phyloP scores from a whole-genome alignment of 2,797 vertebrate species.

The Cyprinella venusta region DNA sequence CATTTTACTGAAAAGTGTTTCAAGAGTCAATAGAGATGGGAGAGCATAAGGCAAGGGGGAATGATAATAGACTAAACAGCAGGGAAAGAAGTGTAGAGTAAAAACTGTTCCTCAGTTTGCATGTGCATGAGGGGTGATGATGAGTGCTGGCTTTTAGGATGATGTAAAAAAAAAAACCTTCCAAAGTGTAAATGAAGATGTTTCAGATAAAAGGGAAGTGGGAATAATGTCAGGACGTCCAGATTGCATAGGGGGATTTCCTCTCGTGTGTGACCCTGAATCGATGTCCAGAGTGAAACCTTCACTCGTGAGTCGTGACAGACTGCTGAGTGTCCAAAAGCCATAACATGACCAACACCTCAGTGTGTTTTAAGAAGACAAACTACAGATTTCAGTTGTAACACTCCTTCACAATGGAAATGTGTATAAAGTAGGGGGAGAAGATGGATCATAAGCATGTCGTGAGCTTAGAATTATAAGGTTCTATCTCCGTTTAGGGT shows the following conservation, averaged over 20 bases:
- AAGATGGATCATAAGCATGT: background rate
- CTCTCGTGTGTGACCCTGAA: slow-evolving; percentile 25
- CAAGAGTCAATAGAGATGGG: background rate
- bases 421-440: background rate
- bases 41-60: background rate
- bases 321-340: slow-evolving; percentile 15
- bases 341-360: background rate
- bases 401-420: background rate
- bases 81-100: too few species aligned
- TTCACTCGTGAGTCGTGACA: slow-evolving; percentile 26
- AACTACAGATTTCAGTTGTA: background rate
- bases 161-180: background rate
- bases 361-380: background rate
- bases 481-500: too few species aligned
- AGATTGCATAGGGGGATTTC: slow-evolving; percentile 45
- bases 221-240: background rate
- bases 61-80: background rate
- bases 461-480: too few species aligned
- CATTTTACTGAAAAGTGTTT: slow-evolving; percentile 2
- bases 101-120: slow-evolving; percentile 4
- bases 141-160: background rate
- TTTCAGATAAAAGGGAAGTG: slow-evolving; percentile 30
- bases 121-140: background rate
- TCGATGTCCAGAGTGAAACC: background rate
- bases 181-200: background rate